These are phyloP conservation scores for Ciconia maguari DNA, from an alignment of 2,113 vertebrate genomes.

Conservation along the genomic window DNA sequence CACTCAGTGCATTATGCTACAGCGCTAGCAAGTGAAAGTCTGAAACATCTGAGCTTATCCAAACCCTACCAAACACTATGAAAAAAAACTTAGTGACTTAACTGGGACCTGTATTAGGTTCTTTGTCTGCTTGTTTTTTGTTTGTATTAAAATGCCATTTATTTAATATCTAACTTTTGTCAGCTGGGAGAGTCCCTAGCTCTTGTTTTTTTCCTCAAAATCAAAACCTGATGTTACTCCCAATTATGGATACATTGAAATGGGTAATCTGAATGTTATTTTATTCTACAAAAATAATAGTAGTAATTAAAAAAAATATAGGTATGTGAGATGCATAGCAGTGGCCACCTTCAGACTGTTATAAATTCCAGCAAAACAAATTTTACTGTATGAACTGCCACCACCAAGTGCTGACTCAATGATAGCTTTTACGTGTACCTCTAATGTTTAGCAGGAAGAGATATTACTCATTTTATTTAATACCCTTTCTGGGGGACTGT, in stretches of 20 bases:
- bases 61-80: neutral
- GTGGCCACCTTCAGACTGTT: neutral
- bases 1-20: neutral
- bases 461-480: conserved; percentile 34
- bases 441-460: conserved; percentile 44
- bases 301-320: neutral
- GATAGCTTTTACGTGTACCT: conserved; percentile 7
- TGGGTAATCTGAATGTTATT: neutral
- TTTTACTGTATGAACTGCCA: conserved; percentile 23
- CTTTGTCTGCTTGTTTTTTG: neutral
- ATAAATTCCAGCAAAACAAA: conserved; percentile 4
- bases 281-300: neutral
- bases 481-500: neutral
- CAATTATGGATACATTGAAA: neutral
- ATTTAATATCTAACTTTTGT: neutral
- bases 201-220: neutral
- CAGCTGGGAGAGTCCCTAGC: neutral
- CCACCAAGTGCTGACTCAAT: conserved; percentile 24
- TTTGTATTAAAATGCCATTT: neutral
- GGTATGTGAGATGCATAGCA: neutral
- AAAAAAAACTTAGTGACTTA: neutral
- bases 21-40: neutral
- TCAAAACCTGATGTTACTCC: neutral
- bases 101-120: neutral
- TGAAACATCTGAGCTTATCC: neutral